phyloP scores from a whole-genome alignment of 2,888 invertebrate genomes.

The Resseliella maxima region DNA sequence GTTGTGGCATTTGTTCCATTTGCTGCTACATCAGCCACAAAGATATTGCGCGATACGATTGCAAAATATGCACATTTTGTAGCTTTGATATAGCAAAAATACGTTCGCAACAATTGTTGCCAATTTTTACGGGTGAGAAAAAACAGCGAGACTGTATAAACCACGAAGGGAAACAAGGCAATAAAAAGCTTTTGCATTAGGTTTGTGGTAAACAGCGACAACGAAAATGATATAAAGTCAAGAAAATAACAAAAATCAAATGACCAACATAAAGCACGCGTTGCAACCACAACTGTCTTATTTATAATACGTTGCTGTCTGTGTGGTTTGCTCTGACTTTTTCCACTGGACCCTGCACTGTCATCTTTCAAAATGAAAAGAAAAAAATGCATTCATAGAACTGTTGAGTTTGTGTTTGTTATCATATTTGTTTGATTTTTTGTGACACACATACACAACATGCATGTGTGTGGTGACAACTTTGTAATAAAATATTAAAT shows the following conservation, averaged over 20 bases:
- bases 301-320: slow-evolving; percentile 13
- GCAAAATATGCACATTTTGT: slow-evolving; percentile 18
- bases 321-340: not conserved
- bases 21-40: not conserved
- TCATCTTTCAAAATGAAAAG: not conserved
- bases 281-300: slow-evolving; percentile 20
- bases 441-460: too few species aligned
- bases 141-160: not conserved
- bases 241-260: slow-evolving; percentile 11
- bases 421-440: not conserved
- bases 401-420: not conserved
- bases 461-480: slow-evolving; percentile 3
- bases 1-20: not conserved
- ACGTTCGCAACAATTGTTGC: slow-evolving; percentile 9
- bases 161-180: not conserved
- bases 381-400: not conserved
- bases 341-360: not conserved
- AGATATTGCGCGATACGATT: not conserved
- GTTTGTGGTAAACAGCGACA: not conserved
- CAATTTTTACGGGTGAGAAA: not conserved
- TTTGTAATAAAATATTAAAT: slow-evolving; percentile 38
- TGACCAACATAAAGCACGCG: slow-evolving; percentile 23
- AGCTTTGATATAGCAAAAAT: not conserved
- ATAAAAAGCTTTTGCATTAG: not conserved
- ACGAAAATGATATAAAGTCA: slow-evolving; percentile 5